Evolutionary conservation across 30 jellyfish, hydroid and myxozoan genomes (phyloP).

Genomic region (Rhopilema esculentum): DNA sequence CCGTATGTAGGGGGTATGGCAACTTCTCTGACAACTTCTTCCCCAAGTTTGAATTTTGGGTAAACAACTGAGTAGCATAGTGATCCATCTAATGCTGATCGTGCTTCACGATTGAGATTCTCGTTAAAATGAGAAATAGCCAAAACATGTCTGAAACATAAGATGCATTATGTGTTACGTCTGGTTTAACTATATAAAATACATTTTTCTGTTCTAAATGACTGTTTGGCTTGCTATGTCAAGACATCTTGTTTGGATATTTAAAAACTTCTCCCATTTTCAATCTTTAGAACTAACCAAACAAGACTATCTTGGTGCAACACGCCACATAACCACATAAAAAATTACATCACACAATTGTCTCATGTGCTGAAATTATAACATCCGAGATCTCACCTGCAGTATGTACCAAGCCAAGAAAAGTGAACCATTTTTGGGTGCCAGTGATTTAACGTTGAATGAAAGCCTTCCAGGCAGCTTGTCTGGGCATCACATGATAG

Average conservation of each 20-base stretch:
- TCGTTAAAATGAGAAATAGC: slow-evolving; percentile 11
- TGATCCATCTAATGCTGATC: slow-evolving; percentile 15
- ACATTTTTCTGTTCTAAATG: background rate
- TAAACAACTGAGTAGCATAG: slow-evolving; percentile 7
- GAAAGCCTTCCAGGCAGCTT: slow-evolving; percentile 33
- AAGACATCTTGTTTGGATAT: slow-evolving; percentile 16
- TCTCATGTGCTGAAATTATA: background rate
- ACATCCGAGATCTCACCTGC: slow-evolving; percentile 9
- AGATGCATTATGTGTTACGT: background rate
- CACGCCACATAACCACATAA: slow-evolving; percentile 10
- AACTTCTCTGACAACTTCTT: slow-evolving; percentile 28
- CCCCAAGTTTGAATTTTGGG: slow-evolving; percentile 23
- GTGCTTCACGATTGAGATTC: slow-evolving; percentile 21
- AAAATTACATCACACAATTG: background rate
- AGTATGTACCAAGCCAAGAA: slow-evolving; percentile 10
- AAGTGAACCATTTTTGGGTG: slow-evolving; percentile 16
- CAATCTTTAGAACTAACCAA: slow-evolving; percentile 15
- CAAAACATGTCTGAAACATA: slow-evolving; percentile 26
- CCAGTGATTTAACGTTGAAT: slow-evolving; percentile 14
- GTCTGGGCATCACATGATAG: slow-evolving; percentile 43
- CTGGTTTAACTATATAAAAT: background rate
- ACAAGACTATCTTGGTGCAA: slow-evolving; percentile 5
- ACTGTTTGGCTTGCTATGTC: slow-evolving; percentile 6
- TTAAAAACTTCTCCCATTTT: background rate
- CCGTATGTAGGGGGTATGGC: slow-evolving; percentile 34